These are phyloP conservation scores for Haliclona indistincta DNA, from an alignment of 37 sponge, comb jelly and placozoan species.

Conservation along the genomic window DNA sequence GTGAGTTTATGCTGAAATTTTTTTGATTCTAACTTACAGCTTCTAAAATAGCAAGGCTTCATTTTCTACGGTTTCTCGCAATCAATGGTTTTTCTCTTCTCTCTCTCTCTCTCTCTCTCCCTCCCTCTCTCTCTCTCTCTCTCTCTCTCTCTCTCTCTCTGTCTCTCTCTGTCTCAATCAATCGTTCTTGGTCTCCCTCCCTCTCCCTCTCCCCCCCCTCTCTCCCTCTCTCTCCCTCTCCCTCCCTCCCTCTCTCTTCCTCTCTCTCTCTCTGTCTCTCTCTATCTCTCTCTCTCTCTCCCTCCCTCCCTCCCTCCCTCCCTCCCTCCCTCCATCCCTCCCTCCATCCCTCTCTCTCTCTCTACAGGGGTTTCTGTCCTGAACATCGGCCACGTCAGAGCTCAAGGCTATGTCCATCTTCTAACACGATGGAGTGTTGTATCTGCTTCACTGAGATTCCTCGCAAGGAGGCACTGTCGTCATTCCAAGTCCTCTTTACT, in stretches of 20 bases:
- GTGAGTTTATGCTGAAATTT: not conserved
- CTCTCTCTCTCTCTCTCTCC: too few relatives aligned
- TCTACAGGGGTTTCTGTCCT: conserved; percentile 19
- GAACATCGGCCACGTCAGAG: not conserved
- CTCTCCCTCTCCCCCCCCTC: not conserved
- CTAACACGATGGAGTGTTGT: not conserved
- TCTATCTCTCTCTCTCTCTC: not conserved
- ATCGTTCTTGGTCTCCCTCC: not conserved
- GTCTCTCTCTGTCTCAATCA: too few relatives aligned
- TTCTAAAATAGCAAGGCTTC: too few relatives aligned
- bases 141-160: too few relatives aligned
- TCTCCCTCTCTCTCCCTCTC: not conserved
- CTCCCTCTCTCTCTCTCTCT: too few relatives aligned
- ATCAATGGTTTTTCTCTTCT: too few relatives aligned
- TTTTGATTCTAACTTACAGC: too few relatives aligned
- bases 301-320: too few relatives aligned
- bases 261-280: not conserved
- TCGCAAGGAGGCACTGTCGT: not conserved
- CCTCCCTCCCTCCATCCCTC: not conserved
- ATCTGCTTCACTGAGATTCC: conserved; percentile 27
- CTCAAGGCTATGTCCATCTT: not conserved
- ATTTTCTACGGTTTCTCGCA: too few relatives aligned
- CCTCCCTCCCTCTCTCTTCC: not conserved
- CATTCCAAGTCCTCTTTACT: conserved; percentile 14
- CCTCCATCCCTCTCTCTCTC: not conserved